Evolutionary conservation across 2,113 vertebrate genomes (phyloP).

Genomic region (Gadus chalcogrammus): DNA sequence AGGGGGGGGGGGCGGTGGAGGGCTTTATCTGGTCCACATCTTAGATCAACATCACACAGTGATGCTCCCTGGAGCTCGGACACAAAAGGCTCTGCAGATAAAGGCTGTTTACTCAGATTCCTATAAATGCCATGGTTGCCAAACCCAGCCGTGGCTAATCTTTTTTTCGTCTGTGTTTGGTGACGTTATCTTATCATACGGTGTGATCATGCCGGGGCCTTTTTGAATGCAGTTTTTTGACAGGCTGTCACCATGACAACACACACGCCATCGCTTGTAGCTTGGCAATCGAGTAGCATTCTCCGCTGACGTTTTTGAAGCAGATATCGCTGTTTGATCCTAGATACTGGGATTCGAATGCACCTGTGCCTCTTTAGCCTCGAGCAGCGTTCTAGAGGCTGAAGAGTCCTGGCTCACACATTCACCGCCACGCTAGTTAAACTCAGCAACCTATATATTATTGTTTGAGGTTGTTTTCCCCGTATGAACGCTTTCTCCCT

Average conservation of each 20-base stretch:
- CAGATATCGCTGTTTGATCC: no score
- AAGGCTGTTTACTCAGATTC: slow-evolving; percentile 65
- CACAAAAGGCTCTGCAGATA: slow-evolving; percentile 52
- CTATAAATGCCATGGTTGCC: slow-evolving; percentile 66
- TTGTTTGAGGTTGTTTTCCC: no score
- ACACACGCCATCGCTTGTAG: neutral
- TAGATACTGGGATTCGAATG: no score
- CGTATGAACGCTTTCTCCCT: no score
- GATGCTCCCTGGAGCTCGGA: slow-evolving; percentile 50
- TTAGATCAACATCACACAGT: slow-evolving; percentile 61
- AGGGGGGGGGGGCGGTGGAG: neutral
- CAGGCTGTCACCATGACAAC: slow-evolving; percentile 34
- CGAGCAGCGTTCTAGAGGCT: no score
- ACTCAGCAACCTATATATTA: no score
- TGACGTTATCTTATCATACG: slow-evolving; percentile 49
- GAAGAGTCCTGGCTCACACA: no score
- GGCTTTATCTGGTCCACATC: slow-evolving; percentile 55
- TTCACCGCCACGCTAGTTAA: no score
- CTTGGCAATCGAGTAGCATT: no score
- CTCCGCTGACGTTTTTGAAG: neutral
- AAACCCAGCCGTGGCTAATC: slow-evolving; percentile 49
- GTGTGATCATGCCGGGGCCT: slow-evolving; percentile 28
- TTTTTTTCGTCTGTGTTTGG: slow-evolving; percentile 40
- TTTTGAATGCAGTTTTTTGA: slow-evolving; percentile 28
- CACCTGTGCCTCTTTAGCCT: no score